phyloP scores from a whole-genome alignment of 2,888 invertebrate genomes.

The Horisme vitalbata region DNA sequence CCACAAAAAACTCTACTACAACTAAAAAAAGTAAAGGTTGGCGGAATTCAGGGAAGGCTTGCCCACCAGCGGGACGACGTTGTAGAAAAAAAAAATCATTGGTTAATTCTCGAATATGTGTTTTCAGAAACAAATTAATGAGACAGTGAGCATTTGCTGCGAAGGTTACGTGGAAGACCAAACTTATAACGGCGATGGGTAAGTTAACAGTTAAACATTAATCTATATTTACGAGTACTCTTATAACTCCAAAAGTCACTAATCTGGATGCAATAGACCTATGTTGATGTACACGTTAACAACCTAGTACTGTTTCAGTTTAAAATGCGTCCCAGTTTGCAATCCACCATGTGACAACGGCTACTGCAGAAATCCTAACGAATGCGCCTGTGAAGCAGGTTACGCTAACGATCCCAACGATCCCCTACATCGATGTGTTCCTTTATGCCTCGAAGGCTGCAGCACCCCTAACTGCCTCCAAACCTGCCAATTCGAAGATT shows the following conservation, averaged over 20 bases:
- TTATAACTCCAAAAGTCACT: no score
- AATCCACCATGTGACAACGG: slow-evolving; percentile 37
- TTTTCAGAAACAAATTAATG: slow-evolving; percentile 34
- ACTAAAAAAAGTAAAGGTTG: no score
- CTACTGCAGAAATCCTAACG: slow-evolving; percentile 37
- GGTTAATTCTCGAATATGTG: neutral
- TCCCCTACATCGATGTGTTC: slow-evolving; percentile 24
- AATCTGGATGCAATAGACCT: no score
- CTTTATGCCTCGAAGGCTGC: slow-evolving; percentile 37
- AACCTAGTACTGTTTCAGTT: slow-evolving; percentile 22
- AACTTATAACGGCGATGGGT: slow-evolving; percentile 24
- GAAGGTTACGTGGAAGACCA: slow-evolving; percentile 36
- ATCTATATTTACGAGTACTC: neutral
- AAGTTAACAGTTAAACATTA: neutral
- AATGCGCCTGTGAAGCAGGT: slow-evolving; percentile 37
- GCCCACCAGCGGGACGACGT: no score
- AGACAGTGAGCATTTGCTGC: slow-evolving; percentile 35
- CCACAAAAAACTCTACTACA: no score
- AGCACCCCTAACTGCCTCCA: slow-evolving; percentile 30
- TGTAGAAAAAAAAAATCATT: no score
- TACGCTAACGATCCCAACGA: slow-evolving; percentile 27
- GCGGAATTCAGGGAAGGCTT: no score
- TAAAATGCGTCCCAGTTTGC: slow-evolving; percentile 38
- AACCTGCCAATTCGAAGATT: slow-evolving; percentile 21
- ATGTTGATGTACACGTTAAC: neutral